These are phyloP conservation scores for Trissolcus japonicus DNA, from an alignment of 2,888 invertebrate species.

Conservation along the genomic window DNA sequence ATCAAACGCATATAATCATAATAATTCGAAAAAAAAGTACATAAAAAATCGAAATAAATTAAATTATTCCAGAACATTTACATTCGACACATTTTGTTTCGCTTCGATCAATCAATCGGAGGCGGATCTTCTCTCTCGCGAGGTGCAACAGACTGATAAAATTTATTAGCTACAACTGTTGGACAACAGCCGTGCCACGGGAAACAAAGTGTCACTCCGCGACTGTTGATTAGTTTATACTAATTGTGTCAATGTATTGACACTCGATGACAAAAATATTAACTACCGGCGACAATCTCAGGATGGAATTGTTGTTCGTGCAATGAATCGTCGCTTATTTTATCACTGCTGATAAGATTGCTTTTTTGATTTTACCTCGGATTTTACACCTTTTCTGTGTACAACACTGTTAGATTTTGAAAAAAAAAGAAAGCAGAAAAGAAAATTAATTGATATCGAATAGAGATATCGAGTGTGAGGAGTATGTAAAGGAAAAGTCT, in stretches of 20 bases:
- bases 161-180: too few species aligned
- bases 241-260: not conserved
- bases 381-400: too few species aligned
- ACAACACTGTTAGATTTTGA: too few species aligned
- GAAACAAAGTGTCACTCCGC: conserved; percentile 1
- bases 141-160: too few species aligned
- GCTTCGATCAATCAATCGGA: too few species aligned
- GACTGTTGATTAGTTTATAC: not conserved
- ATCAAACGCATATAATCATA: not conserved
- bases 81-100: conserved; percentile 20
- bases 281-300: not conserved
- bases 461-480: not conserved
- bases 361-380: too few species aligned
- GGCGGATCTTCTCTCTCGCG: too few species aligned
- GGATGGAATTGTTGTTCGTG: not conserved
- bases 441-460: too few species aligned
- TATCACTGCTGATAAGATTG: conserved; percentile 6
- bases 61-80: conserved; percentile 13
- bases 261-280: too few species aligned
- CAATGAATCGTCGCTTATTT: too few species aligned
- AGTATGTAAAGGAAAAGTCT: conserved; percentile 10
- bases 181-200: too few species aligned
- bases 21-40: not conserved
- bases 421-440: too few species aligned
- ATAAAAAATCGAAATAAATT: not conserved